phyloP scores from a whole-genome alignment of 2,797 vertebrate genomes.

The Enteromius viviparus region DNA sequence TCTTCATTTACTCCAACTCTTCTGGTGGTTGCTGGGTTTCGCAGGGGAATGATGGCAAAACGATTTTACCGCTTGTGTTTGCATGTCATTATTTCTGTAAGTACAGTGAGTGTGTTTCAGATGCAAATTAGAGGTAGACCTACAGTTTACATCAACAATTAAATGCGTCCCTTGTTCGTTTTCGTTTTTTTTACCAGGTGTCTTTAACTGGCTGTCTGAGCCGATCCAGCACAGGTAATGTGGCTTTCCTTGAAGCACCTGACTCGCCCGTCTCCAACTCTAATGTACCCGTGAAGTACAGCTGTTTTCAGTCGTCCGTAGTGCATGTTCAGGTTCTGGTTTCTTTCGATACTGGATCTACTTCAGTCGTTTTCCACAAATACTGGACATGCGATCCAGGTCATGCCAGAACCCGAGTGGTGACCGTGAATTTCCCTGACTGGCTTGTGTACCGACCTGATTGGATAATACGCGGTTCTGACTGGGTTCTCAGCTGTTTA shows the following conservation, averaged over 20 bases:
- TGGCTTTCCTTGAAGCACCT: slow-evolving; percentile 77
- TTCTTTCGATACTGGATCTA: slow-evolving; percentile 69
- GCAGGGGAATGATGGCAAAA: slow-evolving; percentile 30
- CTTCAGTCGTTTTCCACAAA: slow-evolving; percentile 61
- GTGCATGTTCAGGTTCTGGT: slow-evolving; percentile 74
- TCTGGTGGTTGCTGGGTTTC: not conserved
- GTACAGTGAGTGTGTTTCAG: not conserved
- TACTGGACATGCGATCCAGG: slow-evolving; percentile 74
- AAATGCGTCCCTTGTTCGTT: not conserved
- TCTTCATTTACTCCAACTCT: not conserved
- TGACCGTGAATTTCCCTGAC: slow-evolving; percentile 76
- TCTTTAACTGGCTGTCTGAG: slow-evolving; percentile 1
- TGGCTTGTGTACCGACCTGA: slow-evolving; percentile 81
- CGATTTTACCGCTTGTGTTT: not conserved
- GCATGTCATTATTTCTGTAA: slow-evolving; percentile 40
- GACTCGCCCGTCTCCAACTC: slow-evolving; percentile 64
- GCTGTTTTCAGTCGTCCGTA: slow-evolving; percentile 67
- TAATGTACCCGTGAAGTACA: slow-evolving; percentile 69
- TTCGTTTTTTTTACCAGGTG: slow-evolving; percentile 31
- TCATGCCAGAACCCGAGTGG: slow-evolving; percentile 45
- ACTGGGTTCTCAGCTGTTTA: slow-evolving; percentile 72
- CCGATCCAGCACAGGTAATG: slow-evolving; percentile 51
- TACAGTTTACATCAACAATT: not conserved
- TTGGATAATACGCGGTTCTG: slow-evolving; percentile 70
- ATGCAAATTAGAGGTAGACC: not conserved